phyloP scores from a whole-genome alignment of 2,888 invertebrate genomes.

The Anthrax anthrax region DNA sequence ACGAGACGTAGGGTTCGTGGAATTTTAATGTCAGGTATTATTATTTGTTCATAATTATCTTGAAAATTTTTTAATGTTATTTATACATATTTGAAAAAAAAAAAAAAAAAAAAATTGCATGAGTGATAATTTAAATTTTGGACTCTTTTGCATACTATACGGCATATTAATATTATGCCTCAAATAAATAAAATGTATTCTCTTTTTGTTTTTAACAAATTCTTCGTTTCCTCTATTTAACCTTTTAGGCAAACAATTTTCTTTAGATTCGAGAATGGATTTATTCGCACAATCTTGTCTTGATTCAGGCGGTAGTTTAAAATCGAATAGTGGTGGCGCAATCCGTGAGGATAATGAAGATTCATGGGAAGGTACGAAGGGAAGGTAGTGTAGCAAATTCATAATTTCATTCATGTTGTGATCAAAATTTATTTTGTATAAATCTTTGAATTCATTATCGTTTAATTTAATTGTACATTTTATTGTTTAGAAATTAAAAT shows the following conservation, averaged over 20 bases:
- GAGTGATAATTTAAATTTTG: too few relatives aligned
- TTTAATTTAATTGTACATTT: too few relatives aligned
- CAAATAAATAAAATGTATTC: not conserved
- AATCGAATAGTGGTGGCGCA: constrained; percentile 8
- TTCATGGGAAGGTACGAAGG: constrained; percentile 35
- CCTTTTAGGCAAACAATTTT: constrained; percentile 64
- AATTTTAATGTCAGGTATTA: constrained; percentile 64
- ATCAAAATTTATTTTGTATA: too few relatives aligned
- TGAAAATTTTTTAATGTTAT: too few relatives aligned
- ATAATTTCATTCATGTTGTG: constrained; percentile 1
- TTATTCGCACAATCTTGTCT: constrained; percentile 56
- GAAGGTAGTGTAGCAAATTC: constrained; percentile 29
- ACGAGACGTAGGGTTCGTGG: constrained; percentile 76
- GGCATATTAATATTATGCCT: too few relatives aligned
- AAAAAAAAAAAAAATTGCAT: too few relatives aligned
- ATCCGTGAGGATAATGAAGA: constrained; percentile 31
- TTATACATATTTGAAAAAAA: too few relatives aligned
- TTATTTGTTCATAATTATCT: not conserved
- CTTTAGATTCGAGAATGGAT: constrained; percentile 81
- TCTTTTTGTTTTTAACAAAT: too few relatives aligned
- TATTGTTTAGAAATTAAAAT: too few relatives aligned
- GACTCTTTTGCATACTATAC: too few relatives aligned
- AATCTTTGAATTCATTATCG: too few relatives aligned
- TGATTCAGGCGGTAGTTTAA: constrained; percentile 29
- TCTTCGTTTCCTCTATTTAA: too few relatives aligned